Evolutionary conservation across 1,140 invertebrate species (phyloP).

Genomic region (Stenopsyche tienmushanensis): DNA sequence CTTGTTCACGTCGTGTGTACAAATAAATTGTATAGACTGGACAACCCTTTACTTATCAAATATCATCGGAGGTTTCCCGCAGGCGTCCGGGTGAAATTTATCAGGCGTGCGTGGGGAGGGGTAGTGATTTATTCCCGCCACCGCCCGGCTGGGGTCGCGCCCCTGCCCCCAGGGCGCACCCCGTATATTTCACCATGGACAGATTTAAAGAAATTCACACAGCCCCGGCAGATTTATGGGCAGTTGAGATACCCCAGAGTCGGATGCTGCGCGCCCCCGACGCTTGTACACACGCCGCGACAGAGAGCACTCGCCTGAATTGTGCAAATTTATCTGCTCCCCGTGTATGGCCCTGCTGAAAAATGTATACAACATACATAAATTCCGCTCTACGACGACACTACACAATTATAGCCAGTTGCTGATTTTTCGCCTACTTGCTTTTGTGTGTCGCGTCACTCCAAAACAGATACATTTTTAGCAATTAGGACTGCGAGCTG

Average conservation of each 20-base stretch:
- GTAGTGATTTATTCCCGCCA: constrained; percentile 34
- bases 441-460: no score
- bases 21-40: constrained; percentile 9
- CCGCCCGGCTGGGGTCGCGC: constrained; percentile 27
- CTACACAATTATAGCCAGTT: no score
- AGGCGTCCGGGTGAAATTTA: constrained; percentile 17
- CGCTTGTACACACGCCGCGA: no score
- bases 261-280: no score
- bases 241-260: constrained; percentile 14
- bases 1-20: not conserved
- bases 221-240: constrained; percentile 19
- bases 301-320: no score
- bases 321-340: no score
- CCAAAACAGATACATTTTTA: no score
- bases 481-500: no score
- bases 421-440: no score
- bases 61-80: constrained; percentile 21
- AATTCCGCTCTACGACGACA: no score
- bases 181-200: constrained; percentile 39
- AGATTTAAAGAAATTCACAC: constrained; percentile 42
- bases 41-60: constrained; percentile 23
- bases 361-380: no score
- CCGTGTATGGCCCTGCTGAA: no score
- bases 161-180: constrained; percentile 21
- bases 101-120: not conserved